Conservation (phyloP, 2,888 invertebrate species). For the Megaustenia siamemsis region DNA sequence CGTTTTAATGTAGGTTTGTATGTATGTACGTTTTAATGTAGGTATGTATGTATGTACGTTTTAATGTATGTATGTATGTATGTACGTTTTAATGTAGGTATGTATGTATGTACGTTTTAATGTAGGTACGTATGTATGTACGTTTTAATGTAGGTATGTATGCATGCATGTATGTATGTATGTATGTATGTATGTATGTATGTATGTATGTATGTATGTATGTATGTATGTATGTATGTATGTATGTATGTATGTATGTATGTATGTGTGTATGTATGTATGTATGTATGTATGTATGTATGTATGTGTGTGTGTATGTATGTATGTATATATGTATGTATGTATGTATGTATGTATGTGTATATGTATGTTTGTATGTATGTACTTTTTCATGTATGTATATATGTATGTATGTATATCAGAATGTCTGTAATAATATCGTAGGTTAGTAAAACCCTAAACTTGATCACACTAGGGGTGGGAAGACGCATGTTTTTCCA, state of each 20-base stretch:
- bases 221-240: neutral
- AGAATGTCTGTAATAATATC: too few relatives aligned
- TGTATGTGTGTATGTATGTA: too few relatives aligned
- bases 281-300: neutral
- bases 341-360: constrained; percentile 41
- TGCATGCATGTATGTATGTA: neutral
- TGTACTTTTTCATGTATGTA: neutral
- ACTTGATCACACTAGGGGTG: too few relatives aligned
- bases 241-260: neutral
- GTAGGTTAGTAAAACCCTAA: too few relatives aligned
- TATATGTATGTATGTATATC: neutral
- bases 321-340: constrained; percentile 43
- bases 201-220: neutral
- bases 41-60: neutral
- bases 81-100: neutral
- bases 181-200: neutral
- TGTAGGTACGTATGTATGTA: neutral
- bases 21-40: neutral
- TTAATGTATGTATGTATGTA: constrained; percentile 21
- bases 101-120: neutral
- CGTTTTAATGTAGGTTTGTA: neutral
- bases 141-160: neutral
- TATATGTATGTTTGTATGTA: constrained; percentile 5
- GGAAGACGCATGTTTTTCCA: too few relatives aligned
- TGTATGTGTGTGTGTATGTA: constrained; percentile 33